Conservation (phyloP, 2,797 vertebrate species). For the Vireo griseus region DNA sequence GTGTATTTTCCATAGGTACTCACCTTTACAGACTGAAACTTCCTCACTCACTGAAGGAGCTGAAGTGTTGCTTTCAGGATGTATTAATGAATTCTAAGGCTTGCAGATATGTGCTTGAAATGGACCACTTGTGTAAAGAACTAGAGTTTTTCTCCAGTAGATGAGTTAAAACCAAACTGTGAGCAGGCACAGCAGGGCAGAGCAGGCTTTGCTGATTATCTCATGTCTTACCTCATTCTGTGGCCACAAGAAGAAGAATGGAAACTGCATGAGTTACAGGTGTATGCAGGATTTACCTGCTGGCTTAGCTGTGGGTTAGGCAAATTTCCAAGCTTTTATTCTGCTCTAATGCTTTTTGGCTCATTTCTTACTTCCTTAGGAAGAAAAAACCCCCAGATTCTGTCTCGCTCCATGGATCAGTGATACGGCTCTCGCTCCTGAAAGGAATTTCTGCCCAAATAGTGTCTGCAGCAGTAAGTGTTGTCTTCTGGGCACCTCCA, state of each 20-base stretch:
- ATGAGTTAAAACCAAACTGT: background rate
- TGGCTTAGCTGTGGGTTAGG: background rate
- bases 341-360: background rate
- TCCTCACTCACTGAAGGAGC: background rate
- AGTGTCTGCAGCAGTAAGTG: conserved; percentile 92
- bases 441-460: conserved; percentile 97
- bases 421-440: conserved; percentile 87
- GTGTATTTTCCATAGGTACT: background rate
- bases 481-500: background rate
- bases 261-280: background rate
- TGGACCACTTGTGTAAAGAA: background rate
- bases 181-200: background rate
- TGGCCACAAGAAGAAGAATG: background rate
- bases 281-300: background rate
- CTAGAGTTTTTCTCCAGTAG: background rate
- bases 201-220: background rate
- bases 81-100: background rate
- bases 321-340: background rate
- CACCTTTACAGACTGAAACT: background rate
- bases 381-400: conserved; percentile 77
- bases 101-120: background rate
- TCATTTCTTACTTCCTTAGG: conserved; percentile 40
- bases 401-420: conserved; percentile 86
- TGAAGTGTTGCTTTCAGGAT: background rate
- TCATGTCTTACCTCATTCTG: background rate